Base-by-base conservation (phyloP, 1,140 invertebrate species). In the Argopecten irradians region DNA sequence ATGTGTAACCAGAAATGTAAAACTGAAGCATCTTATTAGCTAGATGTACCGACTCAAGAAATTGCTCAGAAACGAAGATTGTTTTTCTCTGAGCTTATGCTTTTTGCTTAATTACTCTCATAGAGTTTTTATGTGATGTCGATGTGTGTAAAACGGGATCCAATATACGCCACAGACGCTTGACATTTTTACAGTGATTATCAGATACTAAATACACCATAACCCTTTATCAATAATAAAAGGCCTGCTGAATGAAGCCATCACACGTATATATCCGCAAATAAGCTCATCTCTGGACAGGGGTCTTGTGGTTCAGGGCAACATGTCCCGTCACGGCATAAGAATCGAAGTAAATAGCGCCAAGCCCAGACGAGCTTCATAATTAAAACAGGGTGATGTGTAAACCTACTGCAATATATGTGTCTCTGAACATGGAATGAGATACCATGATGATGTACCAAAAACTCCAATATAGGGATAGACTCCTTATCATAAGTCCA, bases 181-280 rank as follows among this genome's bases (percentile, higher is more conserved):
- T 28, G 55, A 28, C 55, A 71, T 71, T 71, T 71, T 71, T 71
- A 71, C 55, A 11, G 55, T 71, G 55, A 71, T 71, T 71, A 71
- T 71, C 55, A n/a, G 55, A 71, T 71, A 71, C 8, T 71, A 71
- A 71, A 71, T 71, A 71, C 55, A 71, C 22, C 55, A 71, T 71
- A 71, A 71, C 22, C 22, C 8, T 5, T n/a, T 28, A 71, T 71
- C 55, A 71, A 71, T 71, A 71, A 71, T 71, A 71, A 71, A 71
- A 39, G 55, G n/a, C 1, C 55, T 11, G 55, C 11, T 28, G 55
- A 28, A 71, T 71, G 55, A 5, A 71, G 55, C 55, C 22, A 71
- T n/a, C 55, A 71, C 55, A 71, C 55, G 55, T 71, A 28, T 16
- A 71, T 28, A 28, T n/a, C 55, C 55, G 55, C 22, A 7, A 71